Conservation (phyloP, 2,113 vertebrate species). For the Toxostoma redivivum region DNA sequence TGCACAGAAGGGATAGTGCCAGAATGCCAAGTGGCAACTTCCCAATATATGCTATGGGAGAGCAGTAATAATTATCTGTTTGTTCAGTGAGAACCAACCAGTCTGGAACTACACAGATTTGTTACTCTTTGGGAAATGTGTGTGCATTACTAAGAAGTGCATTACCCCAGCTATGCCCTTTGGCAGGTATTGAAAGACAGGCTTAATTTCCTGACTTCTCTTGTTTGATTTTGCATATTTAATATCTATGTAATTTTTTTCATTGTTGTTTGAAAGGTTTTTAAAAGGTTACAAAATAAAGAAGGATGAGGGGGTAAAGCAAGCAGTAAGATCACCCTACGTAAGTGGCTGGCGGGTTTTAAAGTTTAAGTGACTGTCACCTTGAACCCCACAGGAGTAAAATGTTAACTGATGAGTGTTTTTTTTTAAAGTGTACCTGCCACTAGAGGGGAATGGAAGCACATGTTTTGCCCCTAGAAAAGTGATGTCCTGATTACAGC, state of each 20-base stretch:
- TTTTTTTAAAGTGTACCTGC: neutral
- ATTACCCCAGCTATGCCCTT: neutral
- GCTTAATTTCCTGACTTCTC: neutral
- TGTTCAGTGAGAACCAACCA: neutral
- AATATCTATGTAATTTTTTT: neutral
- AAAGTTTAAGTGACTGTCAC: neutral
- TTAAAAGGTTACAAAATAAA: neutral
- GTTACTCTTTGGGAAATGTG: neutral
- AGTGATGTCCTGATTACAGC: neutral
- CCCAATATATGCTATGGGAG: neutral
- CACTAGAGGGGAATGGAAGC: constrained; percentile 58
- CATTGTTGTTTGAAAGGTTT: neutral
- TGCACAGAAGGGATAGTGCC: neutral
- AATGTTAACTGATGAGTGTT: neutral
- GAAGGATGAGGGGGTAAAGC: neutral
- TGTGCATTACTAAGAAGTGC: neutral
- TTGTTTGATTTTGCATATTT: neutral
- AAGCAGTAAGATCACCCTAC: neutral
- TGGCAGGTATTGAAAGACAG: neutral
- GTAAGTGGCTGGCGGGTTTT: neutral
- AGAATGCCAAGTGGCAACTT: constrained; percentile 10
- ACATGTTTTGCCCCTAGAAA: neutral
- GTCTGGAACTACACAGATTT: neutral
- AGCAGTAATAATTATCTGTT: neutral
- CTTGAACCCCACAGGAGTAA: neutral